A percentile compares a stretch with the other conserved stretches of the same genome.
phyloP scores from a whole-genome alignment of 2,888 invertebrate species.

The Apomyelois bistriatella region DNA sequence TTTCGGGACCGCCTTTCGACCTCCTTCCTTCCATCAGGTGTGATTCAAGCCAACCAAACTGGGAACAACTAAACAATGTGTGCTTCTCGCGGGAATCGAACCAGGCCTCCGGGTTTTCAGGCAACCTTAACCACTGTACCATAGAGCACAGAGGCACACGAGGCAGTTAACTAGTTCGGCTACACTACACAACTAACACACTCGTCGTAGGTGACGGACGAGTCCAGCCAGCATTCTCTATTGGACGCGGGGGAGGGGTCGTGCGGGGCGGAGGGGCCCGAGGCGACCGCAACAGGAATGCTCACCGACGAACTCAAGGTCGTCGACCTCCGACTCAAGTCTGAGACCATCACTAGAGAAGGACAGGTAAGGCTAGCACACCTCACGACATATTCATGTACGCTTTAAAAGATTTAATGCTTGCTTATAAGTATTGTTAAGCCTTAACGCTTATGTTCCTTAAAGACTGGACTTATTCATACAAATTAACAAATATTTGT shows the following conservation, averaged over 20 bases:
- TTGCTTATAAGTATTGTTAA: no score
- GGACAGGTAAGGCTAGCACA: constrained; percentile 38
- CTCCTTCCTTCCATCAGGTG: no score
- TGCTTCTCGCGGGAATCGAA: no score
- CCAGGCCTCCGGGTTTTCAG: no score
- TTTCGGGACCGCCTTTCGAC: no score
- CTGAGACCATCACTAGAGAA: constrained; percentile 67
- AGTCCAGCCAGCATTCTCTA: constrained; percentile 84
- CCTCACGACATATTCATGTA: background rate
- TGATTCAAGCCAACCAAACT: no score
- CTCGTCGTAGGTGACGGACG: constrained; percentile 81
- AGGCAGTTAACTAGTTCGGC: background rate
- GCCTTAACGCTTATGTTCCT: no score
- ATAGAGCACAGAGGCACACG: no score
- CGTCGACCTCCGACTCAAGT: constrained; percentile 86
- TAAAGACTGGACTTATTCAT: no score
- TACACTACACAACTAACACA: background rate
- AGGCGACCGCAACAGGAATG: constrained; percentile 33
- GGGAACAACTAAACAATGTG: no score
- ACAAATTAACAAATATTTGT: no score
- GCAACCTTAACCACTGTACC: no score
- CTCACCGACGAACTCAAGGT: constrained; percentile 71
- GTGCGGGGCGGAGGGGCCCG: constrained; percentile 46
- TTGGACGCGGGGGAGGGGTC: constrained; percentile 52
- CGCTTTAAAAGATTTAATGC: background rate